Evolutionary conservation across 2,113 vertebrate genomes (phyloP).

Genomic region (Rhinichthys klamathensis): DNA sequence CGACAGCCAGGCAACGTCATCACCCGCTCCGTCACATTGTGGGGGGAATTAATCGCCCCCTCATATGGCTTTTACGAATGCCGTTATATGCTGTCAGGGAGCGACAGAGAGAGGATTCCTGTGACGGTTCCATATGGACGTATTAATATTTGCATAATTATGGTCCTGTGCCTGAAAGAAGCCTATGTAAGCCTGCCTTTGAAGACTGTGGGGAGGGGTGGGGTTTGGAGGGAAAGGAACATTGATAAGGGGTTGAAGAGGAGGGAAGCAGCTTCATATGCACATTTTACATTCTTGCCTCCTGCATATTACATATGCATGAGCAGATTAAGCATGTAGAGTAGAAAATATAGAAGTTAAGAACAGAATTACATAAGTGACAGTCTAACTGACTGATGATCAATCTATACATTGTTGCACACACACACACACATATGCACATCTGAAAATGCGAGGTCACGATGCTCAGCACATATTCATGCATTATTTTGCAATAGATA

Average conservation of each 20-base stretch:
- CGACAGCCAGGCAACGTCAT: constrained; percentile 53
- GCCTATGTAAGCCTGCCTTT: constrained; percentile 58
- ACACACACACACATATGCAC: constrained; percentile 8
- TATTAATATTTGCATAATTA: constrained; percentile 61
- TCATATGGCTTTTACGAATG: constrained; percentile 24
- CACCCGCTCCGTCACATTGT: constrained; percentile 36
- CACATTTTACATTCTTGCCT: constrained; percentile 67
- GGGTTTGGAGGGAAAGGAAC: constrained; percentile 47
- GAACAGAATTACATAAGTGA: constrained; percentile 23
- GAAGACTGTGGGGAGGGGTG: constrained; percentile 52
- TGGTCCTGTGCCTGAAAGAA: constrained; percentile 56
- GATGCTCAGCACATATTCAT: constrained; percentile 33
- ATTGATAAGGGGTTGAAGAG: constrained; percentile 40
- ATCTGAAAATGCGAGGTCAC: constrained; percentile 51
- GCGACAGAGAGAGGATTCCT: constrained; percentile 25
- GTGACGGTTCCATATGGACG: constrained; percentile 40
- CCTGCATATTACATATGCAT: constrained; percentile 34
- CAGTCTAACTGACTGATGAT: constrained; percentile 4
- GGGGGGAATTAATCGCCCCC: constrained; percentile 52
- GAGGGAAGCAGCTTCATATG: constrained; percentile 58
- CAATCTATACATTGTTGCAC: constrained; percentile 23
- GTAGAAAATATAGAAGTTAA: constrained; percentile 27
- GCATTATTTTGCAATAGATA: constrained; percentile 19
- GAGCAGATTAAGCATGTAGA: constrained; percentile 22
- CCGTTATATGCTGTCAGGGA: constrained; percentile 39